Base-by-base conservation (phyloP, 2,888 invertebrate genomes). In the Nomada ruficornis region DNA sequence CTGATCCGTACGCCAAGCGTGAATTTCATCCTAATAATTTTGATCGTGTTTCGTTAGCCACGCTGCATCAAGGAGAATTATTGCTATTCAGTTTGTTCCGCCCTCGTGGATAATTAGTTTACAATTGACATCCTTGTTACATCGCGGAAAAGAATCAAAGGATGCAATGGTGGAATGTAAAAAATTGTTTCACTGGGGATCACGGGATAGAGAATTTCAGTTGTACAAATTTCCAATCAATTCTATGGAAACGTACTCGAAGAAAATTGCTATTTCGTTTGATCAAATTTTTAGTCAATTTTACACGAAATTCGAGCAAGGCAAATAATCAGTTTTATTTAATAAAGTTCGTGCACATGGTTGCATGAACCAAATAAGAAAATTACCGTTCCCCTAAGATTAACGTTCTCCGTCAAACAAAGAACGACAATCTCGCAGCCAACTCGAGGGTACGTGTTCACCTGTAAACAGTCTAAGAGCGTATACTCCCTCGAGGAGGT, bases 401-500 rank as follows among this genome's bases (percentile, higher is more conserved):
- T 54, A 62, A 26, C 29, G 9, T 18, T 15, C 5, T 26, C 2
- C 11, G 3, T 47, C 47, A 10, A 68, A 42, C 26, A 47, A 15
- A 26, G 13, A 44, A 13, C 29, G 60, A 20, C 18, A 20, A 44
- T 55, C 20, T 42, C n/a, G 54, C 55, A 50, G 18, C 44, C 42
- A 55, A 55, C 15, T 60, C 10, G 15, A 55, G 23, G 26, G 5
- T 23, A 10, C 10, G 42, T n/a, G 9, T 60, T 60, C 76, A 72
- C 62, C 69, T 78, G 82, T 60, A 80, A 50, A 71, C 55, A 69
- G 71, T 64, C 59, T 60, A 63, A 23, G 63, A 76, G 73, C 60
- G 64, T 71, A 62, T 57, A 71, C 44, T 15, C 47, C 79, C 68
- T 29, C 29, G 70, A 60, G 82, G 71, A 67, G 65, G 64, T 15